Percentiles rank a stretch among this genome's conserved stretches.
Conservation (phyloP, 64 coral and sea anemone species). For the Cladopsammia gracilis region DNA sequence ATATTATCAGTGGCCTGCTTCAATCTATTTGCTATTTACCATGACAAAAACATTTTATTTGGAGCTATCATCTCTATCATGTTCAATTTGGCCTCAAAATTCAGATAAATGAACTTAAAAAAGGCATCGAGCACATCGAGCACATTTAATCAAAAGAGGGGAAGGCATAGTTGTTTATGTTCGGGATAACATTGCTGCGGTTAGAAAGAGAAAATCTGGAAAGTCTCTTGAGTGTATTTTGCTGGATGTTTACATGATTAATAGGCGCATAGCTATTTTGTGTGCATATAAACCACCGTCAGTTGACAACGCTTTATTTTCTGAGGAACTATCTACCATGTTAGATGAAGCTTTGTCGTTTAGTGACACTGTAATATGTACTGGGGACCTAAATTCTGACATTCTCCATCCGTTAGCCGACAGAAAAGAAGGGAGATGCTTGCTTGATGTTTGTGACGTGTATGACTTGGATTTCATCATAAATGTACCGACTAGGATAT, state of each 20-base stretch:
- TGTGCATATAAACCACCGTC: slow-evolving; percentile 39
- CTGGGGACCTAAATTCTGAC: slow-evolving; percentile 46
- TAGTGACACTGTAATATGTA: slow-evolving; percentile 26
- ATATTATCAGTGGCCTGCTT: no score
- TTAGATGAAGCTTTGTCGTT: slow-evolving; percentile 40
- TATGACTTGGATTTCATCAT: slow-evolving; percentile 54
- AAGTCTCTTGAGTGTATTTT: not conserved
- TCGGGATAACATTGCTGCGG: not conserved
- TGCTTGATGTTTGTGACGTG: slow-evolving; percentile 44
- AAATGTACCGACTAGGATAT: slow-evolving; percentile 42
- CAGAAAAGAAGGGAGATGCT: slow-evolving; percentile 62
- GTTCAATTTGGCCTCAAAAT: no score
- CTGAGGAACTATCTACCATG: slow-evolving; percentile 19
- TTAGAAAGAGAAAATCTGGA: not conserved
- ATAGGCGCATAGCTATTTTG: slow-evolving; percentile 36
- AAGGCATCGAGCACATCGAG: no score
- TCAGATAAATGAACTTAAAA: no score
- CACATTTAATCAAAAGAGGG: not conserved
- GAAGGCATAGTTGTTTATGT: not conserved
- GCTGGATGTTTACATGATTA: not conserved
- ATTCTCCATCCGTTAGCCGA: slow-evolving; percentile 27
- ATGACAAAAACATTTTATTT: no score
- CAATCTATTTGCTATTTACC: no score
- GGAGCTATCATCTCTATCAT: no score
- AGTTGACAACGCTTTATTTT: slow-evolving; percentile 22